Evolutionary conservation across 2,113 vertebrate species (phyloP).

Genomic region (Dicerorhinus sumatrensis): DNA sequence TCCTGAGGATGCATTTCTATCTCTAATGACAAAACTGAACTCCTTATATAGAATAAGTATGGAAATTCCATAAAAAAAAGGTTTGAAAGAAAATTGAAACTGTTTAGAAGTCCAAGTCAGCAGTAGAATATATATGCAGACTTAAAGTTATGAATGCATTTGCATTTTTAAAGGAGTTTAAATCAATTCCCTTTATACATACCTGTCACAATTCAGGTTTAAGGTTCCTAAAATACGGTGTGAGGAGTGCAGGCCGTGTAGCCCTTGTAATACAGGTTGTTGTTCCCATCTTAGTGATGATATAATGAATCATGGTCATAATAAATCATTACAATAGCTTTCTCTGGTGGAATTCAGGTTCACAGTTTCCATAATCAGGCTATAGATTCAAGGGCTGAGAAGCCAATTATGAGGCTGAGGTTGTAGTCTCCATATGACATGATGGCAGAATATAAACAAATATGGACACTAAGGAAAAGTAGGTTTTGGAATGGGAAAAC

Average conservation of each 20-base stretch:
- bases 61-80: background rate
- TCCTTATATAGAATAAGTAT: conserved; percentile 22
- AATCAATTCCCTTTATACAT: conserved; percentile 64
- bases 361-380: background rate
- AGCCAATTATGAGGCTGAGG: background rate
- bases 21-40: conserved; percentile 12
- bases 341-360: conserved; percentile 44
- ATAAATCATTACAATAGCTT: conserved; percentile 66
- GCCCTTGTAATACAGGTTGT: conserved; percentile 66
- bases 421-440: background rate
- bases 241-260: conserved; percentile 44
- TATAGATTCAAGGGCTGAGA: background rate
- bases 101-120: conserved; percentile 67
- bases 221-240: conserved; percentile 8
- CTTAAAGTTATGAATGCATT: conserved; percentile 76
- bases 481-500: background rate
- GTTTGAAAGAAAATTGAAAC: conserved; percentile 71
- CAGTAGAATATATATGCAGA: conserved; percentile 64
- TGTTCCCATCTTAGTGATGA: conserved; percentile 71
- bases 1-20: conserved; percentile 32
- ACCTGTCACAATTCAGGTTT: conserved; percentile 49
- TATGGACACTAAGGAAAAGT: background rate
- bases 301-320: conserved; percentile 57
- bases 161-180: conserved; percentile 75
- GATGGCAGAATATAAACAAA: background rate